Evolutionary conservation across 1,140 invertebrate genomes (phyloP).

Genomic region (Euglossa dilemma): DNA sequence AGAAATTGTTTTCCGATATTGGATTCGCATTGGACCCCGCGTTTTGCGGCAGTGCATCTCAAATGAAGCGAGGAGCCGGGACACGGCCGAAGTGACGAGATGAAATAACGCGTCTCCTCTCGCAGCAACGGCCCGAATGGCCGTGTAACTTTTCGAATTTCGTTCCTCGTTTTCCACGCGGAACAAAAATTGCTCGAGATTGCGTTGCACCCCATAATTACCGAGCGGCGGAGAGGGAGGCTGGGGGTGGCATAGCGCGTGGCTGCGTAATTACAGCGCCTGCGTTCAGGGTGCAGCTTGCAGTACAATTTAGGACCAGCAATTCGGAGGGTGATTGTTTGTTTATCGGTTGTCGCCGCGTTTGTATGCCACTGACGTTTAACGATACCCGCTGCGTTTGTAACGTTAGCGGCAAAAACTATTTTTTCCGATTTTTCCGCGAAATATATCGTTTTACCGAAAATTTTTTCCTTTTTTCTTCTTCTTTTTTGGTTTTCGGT

Average conservation of each 20-base stretch:
- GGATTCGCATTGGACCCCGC: conserved; percentile 76
- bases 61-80: conserved; percentile 69
- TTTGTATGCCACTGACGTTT: conserved; percentile 31
- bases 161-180: not conserved
- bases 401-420: not conserved
- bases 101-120: conserved; percentile 43
- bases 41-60: conserved; percentile 72
- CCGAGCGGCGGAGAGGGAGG: conserved; percentile 33
- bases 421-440: not conserved
- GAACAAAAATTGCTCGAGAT: conserved; percentile 57
- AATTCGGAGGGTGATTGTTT: conserved; percentile 51
- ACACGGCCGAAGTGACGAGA: conserved; percentile 38
- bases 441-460: not conserved
- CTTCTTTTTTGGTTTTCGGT: no score
- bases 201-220: conserved; percentile 58
- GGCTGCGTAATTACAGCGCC: conserved; percentile 57
- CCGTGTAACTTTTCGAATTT: conserved; percentile 19
- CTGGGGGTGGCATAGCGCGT: not conserved
- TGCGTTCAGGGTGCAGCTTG: conserved; percentile 32
- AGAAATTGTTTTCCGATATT: conserved; percentile 82
- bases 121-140: conserved; percentile 47
- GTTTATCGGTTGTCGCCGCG: conserved; percentile 54
- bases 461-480: no score
- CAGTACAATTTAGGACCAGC: conserved; percentile 50
- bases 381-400: conserved; percentile 27